Evolutionary conservation across 2,797 vertebrate species (phyloP).

Genomic region (Oreortyx pictus): DNA sequence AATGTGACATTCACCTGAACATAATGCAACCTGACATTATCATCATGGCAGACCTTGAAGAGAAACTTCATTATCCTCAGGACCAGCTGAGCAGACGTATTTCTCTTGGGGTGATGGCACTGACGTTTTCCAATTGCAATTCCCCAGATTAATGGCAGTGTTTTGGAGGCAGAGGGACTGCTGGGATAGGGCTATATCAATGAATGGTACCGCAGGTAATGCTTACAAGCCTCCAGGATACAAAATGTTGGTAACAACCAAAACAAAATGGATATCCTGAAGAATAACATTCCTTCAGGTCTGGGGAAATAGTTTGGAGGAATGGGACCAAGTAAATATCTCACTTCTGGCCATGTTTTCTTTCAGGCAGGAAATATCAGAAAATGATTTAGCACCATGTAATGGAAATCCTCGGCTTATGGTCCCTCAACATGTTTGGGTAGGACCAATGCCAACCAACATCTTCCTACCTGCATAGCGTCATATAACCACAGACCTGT

Average conservation of each 20-base stretch:
- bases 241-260: not conserved
- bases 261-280: not conserved
- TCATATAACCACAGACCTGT: not conserved
- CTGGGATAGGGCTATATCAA: not conserved
- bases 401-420: not conserved
- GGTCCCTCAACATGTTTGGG: not conserved
- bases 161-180: not conserved
- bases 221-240: conserved; percentile 34
- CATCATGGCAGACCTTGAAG: not conserved
- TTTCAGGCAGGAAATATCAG: not conserved
- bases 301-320: not conserved
- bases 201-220: not conserved
- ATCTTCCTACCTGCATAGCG: not conserved
- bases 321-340: not conserved
- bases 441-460: not conserved
- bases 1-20: conserved; percentile 12
- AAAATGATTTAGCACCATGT: not conserved
- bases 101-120: conserved; percentile 22
- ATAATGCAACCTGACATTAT: not conserved
- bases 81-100: not conserved
- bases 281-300: not conserved
- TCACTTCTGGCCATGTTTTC: not conserved
- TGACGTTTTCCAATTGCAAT: conserved; percentile 31
- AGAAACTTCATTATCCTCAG: conserved; percentile 22
- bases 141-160: conserved; percentile 24